These are phyloP conservation scores for Digitonthophagus gazella DNA, from an alignment of 2,888 invertebrate genomes.

Conservation along the genomic window DNA sequence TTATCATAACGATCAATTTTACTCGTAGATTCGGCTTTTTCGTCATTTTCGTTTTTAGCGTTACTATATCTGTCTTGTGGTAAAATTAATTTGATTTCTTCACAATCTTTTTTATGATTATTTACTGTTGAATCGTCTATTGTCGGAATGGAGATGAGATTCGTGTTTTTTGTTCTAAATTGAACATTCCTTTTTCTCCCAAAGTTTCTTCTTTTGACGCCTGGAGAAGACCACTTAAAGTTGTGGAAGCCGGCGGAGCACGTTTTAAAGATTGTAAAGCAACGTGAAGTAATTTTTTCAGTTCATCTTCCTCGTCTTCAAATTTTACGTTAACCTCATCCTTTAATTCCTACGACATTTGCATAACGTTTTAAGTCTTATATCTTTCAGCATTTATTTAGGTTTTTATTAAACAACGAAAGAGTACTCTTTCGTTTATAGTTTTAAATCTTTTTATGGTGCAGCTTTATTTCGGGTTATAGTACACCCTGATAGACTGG, in stretches of 20 bases:
- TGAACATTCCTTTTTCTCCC: conserved; percentile 37
- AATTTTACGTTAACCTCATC: conserved; percentile 34
- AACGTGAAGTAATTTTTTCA: conserved; percentile 53
- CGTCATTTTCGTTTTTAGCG: conserved; percentile 29
- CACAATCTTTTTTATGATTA: not conserved
- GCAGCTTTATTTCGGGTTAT: too few relatives aligned
- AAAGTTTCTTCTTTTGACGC: conserved; percentile 31
- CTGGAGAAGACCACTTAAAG: too few relatives aligned
- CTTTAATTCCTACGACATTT: conserved; percentile 24
- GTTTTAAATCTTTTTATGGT: too few relatives aligned
- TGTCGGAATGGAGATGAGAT: conserved; percentile 55
- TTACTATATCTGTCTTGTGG: conserved; percentile 46
- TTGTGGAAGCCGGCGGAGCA: conserved; percentile 1
- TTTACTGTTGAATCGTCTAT: too few relatives aligned
- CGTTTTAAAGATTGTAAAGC: conserved; percentile 49
- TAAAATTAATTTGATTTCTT: conserved; percentile 39
- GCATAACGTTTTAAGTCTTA: not conserved
- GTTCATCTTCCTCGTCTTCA: conserved; percentile 55
- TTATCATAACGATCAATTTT: conserved; percentile 55
- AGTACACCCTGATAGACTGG: too few relatives aligned
- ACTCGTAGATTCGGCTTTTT: conserved; percentile 37
- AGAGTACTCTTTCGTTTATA: too few relatives aligned
- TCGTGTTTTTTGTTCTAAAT: conserved; percentile 48
- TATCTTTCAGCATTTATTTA: not conserved
- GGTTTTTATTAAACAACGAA: not conserved